Evolutionary conservation across 2,113 vertebrate genomes (phyloP).

Genomic region (Indri indri): DNA sequence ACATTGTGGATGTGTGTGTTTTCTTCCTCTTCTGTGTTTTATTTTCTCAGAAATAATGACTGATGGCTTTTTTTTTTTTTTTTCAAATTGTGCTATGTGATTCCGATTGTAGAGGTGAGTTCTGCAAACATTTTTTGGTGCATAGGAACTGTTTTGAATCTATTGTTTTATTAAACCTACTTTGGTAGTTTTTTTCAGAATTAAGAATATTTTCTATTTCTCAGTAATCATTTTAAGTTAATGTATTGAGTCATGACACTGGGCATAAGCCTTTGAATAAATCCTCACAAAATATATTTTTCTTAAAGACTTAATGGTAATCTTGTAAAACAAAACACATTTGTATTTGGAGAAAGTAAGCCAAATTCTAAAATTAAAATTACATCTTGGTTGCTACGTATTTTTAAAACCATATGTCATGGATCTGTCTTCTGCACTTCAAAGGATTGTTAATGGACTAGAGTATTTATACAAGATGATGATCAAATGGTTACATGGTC

Average conservation of each 20-base stretch:
- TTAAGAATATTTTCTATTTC: conserved; percentile 6
- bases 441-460: conserved; percentile 15
- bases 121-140: conserved; percentile 2
- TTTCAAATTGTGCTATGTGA: conserved; percentile 21
- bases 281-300: conserved; percentile 27
- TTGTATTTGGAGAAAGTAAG: conserved; percentile 46
- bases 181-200: not conserved
- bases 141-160: conserved; percentile 38
- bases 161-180: not conserved
- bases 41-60: conserved; percentile 34
- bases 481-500: not conserved
- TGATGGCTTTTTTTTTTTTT: conserved; percentile 29
- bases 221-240: conserved; percentile 33
- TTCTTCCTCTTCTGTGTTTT: conserved; percentile 39
- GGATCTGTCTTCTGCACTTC: not conserved
- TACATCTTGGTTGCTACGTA: conserved; percentile 45
- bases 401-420: conserved; percentile 47
- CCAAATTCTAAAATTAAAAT: conserved; percentile 61
- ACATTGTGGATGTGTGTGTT: not conserved
- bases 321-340: conserved; percentile 30
- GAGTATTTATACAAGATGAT: not conserved
- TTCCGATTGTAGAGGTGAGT: conserved; percentile 18
- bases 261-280: not conserved
- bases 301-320: conserved; percentile 4
- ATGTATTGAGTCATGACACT: not conserved